Base-by-base conservation (phyloP, 2,888 invertebrate genomes). In the Encarsia formosa region DNA sequence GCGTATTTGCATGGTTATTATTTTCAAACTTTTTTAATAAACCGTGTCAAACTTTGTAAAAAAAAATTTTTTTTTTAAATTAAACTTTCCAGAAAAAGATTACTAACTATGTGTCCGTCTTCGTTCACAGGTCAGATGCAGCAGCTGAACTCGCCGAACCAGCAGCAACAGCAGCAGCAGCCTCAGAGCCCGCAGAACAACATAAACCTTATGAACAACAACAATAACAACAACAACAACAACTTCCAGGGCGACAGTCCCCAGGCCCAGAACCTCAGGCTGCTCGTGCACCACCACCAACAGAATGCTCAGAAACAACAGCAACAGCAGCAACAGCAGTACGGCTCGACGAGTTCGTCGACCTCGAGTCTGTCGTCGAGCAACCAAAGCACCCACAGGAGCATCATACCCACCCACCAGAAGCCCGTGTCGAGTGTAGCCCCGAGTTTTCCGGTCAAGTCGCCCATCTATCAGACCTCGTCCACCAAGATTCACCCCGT, bases 401-500 rank as follows among this genome's bases (percentile, higher is more conserved):
- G 52, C 68, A 68, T 35, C 60, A 70, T 35, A 70, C 67, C 67
- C 24, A 77, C 74, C 62, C 81, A 81, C 69, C 83, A 91, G 79
- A 91, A 91, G 74, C 91, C 91, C 56, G 86, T 90, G 59, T 90
- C 89, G 73, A 90, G 89, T 75, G 90, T 90, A 58, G 89, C 90
- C 60, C 89, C 91, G 58, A 83, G 81, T 63, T 84, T 86, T 74
- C 81, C 85, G 56, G 73, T 73, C 1, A 73, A 73, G 40, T 87
- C 87, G 63, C 86, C 85, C 68, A 85, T 88, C 62, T 87, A 87
- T 76, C 87, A 87, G 76, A 87, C 87, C 58, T 86, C 87, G 50
- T 87, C 87, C 64, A 87, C 86, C 64, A 87, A 87, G 77, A 86
- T 88, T 57, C 86, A 87, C 74, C 87, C 87, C 42, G 86, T 87